Base-by-base conservation (phyloP, 2,113 vertebrate genomes). In the Gasterosteus nipponicus region DNA sequence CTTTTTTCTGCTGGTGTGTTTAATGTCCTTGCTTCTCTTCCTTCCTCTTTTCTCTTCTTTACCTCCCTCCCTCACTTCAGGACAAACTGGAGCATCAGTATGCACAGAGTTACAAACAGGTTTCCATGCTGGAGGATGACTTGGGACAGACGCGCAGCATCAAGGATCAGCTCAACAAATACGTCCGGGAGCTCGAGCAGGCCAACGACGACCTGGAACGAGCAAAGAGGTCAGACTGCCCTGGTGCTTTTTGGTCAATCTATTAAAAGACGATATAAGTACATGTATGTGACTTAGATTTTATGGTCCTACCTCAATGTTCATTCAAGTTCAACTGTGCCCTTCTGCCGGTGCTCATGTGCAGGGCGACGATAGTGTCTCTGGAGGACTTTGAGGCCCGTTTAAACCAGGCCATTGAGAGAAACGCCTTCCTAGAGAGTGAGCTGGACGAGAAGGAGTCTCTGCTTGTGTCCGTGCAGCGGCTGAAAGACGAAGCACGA, bases 361-460 rank as follows among this genome's bases (percentile, higher is more conserved):
- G 47, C 92, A 99, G 98, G 91, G 96, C 98, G 49, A 99, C 98
- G 56, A 99, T 99, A 84, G 97, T 99, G 87, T 99, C 98, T 19
- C 93, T 99, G 80, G 98, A 99, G 92, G 98, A 99, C 92, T 99
- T 99, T 90, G 98, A 99, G 89, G 96, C 96, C 83, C 96, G 98
- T 84, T 91, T 99, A 81, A 99, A 99, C 93, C 97, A 98, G 90
- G 98, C 98, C 76, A 99, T 99, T 65, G 98, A 99, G 91, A 95
- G 98, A 89, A 99, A 99, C 62, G 98, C 98, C 0, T 99, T 99
- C 92, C 94, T 99, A 87, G 98, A 99, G 92, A 99, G 97, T 35
- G 98, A 99, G 73, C 94, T 99, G 86, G 98, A 99, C 78, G 98
- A 99, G 92, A 99, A 99, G 82, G 98, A 99, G 84, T 98, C 97